Evolutionary conservation across 2,797 vertebrate species (phyloP), one percentile per base, ranked within the genome.

Genomic region (Eulemur albifrons): DNA sequence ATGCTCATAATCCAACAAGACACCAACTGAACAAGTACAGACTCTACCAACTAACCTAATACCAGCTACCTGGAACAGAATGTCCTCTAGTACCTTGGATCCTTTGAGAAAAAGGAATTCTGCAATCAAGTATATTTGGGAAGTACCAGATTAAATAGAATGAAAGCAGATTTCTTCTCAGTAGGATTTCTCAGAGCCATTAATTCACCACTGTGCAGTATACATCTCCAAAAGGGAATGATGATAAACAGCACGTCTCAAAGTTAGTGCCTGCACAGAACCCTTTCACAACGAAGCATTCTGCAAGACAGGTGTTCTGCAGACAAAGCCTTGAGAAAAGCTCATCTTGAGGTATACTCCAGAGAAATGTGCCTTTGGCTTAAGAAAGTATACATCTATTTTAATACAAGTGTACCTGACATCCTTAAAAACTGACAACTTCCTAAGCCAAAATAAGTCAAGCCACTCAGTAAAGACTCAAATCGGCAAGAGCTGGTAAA

Each of bases 401-500:
- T 96, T 89, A 89, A 95, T 38, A 57, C 67, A 77, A 35, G 54
- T 93, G 45, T 69, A 45, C 76, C 83, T 59, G 2, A 63, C 40
- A n/a, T 73, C 50, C 84, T 92, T 90, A 35, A 87, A 94, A 77
- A 40, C 40, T 48, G 67, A 65, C n/a, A 91, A 52, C 21, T 77
- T 52, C 52, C 59, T 76, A 87, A 83, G 10, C 32, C 94, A 87
- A 97, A 96, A 70, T 90, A 92, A 90, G 85, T 38, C 61, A 90
- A 93, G 76, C 11, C 12, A 38, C 30, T 45, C 50, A 48, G 13
- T 67, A 88, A 95, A 95, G 50, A 82, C 27, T 21, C 40, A 73
- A 79, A 57, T 61, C 32, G 61, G 25, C 35, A 59, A 97, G 67
- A 96, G 69, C 81, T 70, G 13, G 11, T 52, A 93, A 93, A 95